phyloP scores from a whole-genome alignment of 2,113 vertebrate species.

The Fulmarus glacialis region DNA sequence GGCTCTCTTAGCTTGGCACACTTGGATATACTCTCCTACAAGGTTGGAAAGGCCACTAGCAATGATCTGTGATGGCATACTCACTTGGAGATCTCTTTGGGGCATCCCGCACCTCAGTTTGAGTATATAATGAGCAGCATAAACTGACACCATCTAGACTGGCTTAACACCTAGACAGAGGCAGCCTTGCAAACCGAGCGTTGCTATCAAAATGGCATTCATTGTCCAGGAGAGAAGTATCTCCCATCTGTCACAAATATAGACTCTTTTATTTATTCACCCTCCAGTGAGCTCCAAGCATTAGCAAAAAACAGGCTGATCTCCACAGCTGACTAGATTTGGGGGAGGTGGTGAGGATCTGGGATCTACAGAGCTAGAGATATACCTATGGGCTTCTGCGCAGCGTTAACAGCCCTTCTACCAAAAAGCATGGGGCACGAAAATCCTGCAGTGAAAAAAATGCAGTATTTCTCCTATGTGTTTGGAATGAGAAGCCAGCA shows the following conservation, averaged over 20 bases:
- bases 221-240: background rate
- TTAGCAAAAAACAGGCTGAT: background rate
- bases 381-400: background rate
- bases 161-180: background rate
- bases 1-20: background rate
- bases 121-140: background rate
- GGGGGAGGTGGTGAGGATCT: background rate
- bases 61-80: background rate
- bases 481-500: background rate
- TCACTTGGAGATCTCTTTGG: background rate
- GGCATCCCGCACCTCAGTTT: background rate
- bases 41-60: background rate
- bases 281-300: background rate
- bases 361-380: background rate
- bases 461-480: background rate
- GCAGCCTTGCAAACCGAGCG: rapidly evolving
- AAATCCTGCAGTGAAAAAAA: background rate
- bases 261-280: background rate
- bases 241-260: background rate
- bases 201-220: background rate
- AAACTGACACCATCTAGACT: background rate
- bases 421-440: background rate
- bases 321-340: background rate
- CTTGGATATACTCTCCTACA: background rate
- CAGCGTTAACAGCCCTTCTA: background rate